Percentiles rank a stretch among this genome's conserved stretches.
Evolutionary conservation across 2,888 invertebrate species (phyloP).

Genomic region (Linhomoeus sp.): DNA sequence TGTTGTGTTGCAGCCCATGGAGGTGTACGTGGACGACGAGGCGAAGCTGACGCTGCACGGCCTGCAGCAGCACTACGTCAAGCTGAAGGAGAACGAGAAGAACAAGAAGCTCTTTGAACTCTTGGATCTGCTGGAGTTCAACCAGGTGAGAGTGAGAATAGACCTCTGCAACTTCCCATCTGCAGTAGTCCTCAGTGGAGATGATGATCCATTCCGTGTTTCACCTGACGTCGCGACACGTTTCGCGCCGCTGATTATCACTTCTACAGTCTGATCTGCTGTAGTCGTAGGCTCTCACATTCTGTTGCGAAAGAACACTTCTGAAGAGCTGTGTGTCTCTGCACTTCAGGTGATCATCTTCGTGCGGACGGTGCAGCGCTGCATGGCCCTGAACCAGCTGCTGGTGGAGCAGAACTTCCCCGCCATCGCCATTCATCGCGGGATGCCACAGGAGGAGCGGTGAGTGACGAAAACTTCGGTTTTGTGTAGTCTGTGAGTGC

Average conservation of each 20-base stretch:
- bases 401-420: slow-evolving; percentile 97
- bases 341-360: slow-evolving; percentile 87
- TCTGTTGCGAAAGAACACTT: no score
- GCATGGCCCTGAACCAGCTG: slow-evolving; percentile 80
- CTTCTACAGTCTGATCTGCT: no score
- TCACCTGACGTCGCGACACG: no score
- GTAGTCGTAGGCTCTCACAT: no score
- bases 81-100: slow-evolving; percentile 96
- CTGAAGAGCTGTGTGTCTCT: no score
- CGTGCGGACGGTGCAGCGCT: slow-evolving; percentile 92
- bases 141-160: slow-evolving; percentile 76
- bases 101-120: slow-evolving; percentile 96
- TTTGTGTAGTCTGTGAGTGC: no score
- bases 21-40: slow-evolving; percentile 98
- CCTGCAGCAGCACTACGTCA: slow-evolving; percentile 94
- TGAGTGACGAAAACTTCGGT: slow-evolving; percentile 10
- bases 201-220: no score
- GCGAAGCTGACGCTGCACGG: slow-evolving; percentile 96
- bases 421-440: slow-evolving; percentile 93
- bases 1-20: slow-evolving; percentile 86
- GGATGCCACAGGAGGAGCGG: slow-evolving; percentile 91
- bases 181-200: no score
- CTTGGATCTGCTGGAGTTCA: slow-evolving; percentile 91
- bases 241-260: no score
- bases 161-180: no score